Evolutionary conservation across 2,888 invertebrate genomes (phyloP), one percentile per base, ranked within the genome.

Genomic region (Ophion ventricosus): DNA sequence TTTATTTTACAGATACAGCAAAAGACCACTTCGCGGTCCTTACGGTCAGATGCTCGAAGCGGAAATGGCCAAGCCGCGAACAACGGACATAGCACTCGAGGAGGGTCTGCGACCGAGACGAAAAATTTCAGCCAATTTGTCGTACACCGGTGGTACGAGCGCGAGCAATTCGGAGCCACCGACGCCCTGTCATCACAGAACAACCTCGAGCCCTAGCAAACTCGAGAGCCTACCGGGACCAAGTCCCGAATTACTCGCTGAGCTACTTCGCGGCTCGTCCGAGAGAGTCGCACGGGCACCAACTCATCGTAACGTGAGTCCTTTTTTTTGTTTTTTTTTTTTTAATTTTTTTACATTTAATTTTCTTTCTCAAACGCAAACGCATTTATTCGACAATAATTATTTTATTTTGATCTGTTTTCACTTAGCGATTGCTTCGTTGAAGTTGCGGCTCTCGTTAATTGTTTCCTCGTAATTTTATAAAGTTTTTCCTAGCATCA

Each of bases 41-140:
- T 97, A 97, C 88, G 96, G 96, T 0, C 96, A 97, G 92, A 97
- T 97, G 97, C 93, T 97, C 35, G 97, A 97, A 90, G 96, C 96
- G 0, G 97, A 97, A 93, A 96, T 97, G 96, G 96, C 96, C 84
- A 96, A 96, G 90, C 96, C 96, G 0, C 95, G 95, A 87, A 89
- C 93, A 10, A 91, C 93, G 8, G 91, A 92, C 78, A 89, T 92
- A 80, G 88, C 90, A 20, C 88, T 92, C 63, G 91, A 91, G 59
- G 90, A 92, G 76, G 87, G 89, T 79, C 87, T 91, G 57, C 88
- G 92, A 80, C 95, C 95, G 64, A 93, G 95, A 88, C 94, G 96
- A 64, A 96, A 96, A 92, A 94, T 95, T 67, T 95, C 95, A 89
- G 95, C 95, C 26, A 95, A 95, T 86, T 94, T 94, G 61, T 94